Evolutionary conservation across 2,797 vertebrate genomes (phyloP), one percentile per base, ranked within the genome.

Genomic region (Myiothlypis coronata): DNA sequence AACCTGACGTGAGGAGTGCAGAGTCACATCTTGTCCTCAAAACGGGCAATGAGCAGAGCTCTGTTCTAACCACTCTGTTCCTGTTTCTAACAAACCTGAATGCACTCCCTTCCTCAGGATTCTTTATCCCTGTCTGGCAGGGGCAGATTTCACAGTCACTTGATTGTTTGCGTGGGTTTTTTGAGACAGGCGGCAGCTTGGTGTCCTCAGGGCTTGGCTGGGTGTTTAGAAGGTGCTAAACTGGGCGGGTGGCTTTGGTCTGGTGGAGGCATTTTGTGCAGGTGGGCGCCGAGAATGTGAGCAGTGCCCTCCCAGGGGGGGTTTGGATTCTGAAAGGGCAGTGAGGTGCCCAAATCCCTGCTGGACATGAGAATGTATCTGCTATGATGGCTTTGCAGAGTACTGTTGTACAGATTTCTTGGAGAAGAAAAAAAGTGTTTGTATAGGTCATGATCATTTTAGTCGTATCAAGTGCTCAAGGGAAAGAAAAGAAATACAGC

Each of bases 11-110:
- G 24, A 64, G 19, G 20, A 44, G 24, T 17, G 37, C 49, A 53
- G 44, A 53, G 37, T 63, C 37, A 53, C 67, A 64, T 14, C 19
- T 75, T 39, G 43, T 57, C 22, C 55, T 61, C 21, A 21, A 1
- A 49, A 18, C 26, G 7, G 35, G 17, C 7, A 4, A 18, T 5
- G 6, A 83, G 19, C 32, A 55, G 34, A 32, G 5, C 44, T 87
- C 12, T 47, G 28, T 24, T 81, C 46, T 64, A 43, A 46, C 15
- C 39, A 1, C 46, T 81, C 18, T 0, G 0, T 52, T 86, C 11
- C 11, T 55, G 30, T 32, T 76, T 35, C 5, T 44, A 30, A 23
- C 49, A 57, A 76, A 35, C 24, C 6, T 43, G 35, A 32, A 7
- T 10, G 5, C 27, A 8, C 30, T 85, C 34, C 35, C 1, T 10